phyloP scores from a whole-genome alignment of 1,140 invertebrate species.

The Dolichoris vasculosae region DNA sequence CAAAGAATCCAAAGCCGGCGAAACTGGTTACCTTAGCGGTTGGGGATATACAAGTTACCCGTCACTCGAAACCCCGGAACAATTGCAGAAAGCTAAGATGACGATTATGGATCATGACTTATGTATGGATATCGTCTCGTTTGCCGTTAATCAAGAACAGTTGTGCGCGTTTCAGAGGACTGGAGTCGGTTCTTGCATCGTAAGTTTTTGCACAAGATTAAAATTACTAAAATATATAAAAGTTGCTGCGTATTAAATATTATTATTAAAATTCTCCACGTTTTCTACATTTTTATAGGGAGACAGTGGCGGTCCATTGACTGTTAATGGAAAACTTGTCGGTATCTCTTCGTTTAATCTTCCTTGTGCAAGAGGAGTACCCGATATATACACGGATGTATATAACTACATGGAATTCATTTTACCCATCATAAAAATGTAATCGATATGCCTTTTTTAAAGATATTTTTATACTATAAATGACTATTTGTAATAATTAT shows the following conservation, averaged over 20 bases:
- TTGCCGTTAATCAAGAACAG: neutral
- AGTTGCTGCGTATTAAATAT: too few species aligned
- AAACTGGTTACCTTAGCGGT: neutral
- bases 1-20: neutral
- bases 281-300: slow-evolving; percentile 20
- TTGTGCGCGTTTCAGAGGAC: neutral
- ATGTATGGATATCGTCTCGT: neutral
- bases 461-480: too few species aligned
- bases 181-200: neutral
- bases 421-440: neutral
- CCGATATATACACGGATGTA: slow-evolving; percentile 51
- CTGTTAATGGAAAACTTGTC: slow-evolving; percentile 10
- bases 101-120: neutral
- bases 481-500: too few species aligned
- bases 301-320: slow-evolving; percentile 47
- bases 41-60: neutral
- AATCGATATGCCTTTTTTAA: neutral
- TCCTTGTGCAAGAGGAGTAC: slow-evolving; percentile 29
- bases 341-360: slow-evolving; percentile 34
- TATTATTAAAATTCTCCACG: too few species aligned
- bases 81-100: neutral
- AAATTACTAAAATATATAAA: too few species aligned
- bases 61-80: neutral
- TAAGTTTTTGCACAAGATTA: neutral
- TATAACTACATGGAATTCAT: slow-evolving; percentile 55